Evolutionary conservation across 2,888 invertebrate genomes (phyloP).

Genomic region (Cantharis lateralis): DNA sequence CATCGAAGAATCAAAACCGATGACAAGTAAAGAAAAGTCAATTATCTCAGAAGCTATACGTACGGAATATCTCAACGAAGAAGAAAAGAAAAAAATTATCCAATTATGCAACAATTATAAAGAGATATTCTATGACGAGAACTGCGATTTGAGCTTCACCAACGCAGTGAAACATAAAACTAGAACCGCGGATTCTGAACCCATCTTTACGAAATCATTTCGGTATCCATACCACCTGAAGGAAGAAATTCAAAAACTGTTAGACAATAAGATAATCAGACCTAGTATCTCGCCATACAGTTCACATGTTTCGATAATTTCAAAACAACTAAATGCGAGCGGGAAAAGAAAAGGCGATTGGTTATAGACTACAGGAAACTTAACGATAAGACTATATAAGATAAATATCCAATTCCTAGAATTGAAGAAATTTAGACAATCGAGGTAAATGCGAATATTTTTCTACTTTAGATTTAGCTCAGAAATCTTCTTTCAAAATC

Average conservation of each 20-base stretch:
- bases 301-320: background rate
- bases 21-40: background rate
- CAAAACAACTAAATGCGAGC: background rate
- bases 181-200: constrained; percentile 5
- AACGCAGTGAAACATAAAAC: constrained; percentile 7
- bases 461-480: background rate
- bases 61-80: background rate
- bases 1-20: background rate
- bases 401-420: background rate
- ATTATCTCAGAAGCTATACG: background rate
- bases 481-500: too few relatives aligned
- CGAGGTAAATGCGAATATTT: background rate
- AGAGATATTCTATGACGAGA: constrained; percentile 9
- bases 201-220: background rate
- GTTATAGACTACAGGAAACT: background rate
- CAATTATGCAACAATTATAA: constrained; percentile 2
- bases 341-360: background rate
- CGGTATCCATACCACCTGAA: background rate
- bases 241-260: background rate
- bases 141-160: constrained; percentile 5
- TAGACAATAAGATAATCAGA: background rate
- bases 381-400: background rate
- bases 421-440: background rate
- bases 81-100: background rate
- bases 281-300: too few relatives aligned